Conservation (phyloP, 2,888 invertebrate species). For the Eristalinus sepulchralis region DNA sequence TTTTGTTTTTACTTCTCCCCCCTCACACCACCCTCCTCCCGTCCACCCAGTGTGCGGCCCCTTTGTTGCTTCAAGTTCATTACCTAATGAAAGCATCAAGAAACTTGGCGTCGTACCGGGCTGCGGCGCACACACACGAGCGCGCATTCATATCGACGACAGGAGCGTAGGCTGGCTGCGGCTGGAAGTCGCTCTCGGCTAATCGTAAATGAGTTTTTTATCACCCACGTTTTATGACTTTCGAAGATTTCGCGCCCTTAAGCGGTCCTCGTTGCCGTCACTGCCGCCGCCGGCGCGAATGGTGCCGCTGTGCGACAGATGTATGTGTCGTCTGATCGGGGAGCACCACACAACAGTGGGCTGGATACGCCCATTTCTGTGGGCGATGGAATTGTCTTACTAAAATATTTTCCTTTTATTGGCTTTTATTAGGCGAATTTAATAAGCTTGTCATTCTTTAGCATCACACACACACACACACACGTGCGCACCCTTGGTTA, state of each 20-base stretch:
- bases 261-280: not conserved
- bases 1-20: constrained; percentile 1
- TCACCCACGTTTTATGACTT: constrained; percentile 63
- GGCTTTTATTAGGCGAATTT: constrained; percentile 65
- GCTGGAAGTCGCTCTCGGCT: constrained; percentile 52
- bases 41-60: not conserved
- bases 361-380: constrained; percentile 9
- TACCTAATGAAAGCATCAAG: constrained; percentile 65
- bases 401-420: constrained; percentile 67
- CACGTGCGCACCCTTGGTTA: not conserved
- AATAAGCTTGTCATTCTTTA: constrained; percentile 59
- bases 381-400: constrained; percentile 54
- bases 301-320: constrained; percentile 17
- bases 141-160: not conserved
- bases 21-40: not conserved
- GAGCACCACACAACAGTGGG: not conserved
- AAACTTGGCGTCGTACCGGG: constrained; percentile 46
- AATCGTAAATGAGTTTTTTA: constrained; percentile 70
- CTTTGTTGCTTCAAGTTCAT: constrained; percentile 42
- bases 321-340: constrained; percentile 15
- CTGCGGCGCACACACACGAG: not conserved
- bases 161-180: not conserved
- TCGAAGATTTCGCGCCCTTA: constrained; percentile 56
- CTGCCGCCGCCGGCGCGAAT: not conserved
- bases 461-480: constrained; percentile 29